These are phyloP conservation scores for Xenopus tropicalis DNA, from an alignment of 2,113 vertebrate genomes.

Conservation along the genomic window DNA sequence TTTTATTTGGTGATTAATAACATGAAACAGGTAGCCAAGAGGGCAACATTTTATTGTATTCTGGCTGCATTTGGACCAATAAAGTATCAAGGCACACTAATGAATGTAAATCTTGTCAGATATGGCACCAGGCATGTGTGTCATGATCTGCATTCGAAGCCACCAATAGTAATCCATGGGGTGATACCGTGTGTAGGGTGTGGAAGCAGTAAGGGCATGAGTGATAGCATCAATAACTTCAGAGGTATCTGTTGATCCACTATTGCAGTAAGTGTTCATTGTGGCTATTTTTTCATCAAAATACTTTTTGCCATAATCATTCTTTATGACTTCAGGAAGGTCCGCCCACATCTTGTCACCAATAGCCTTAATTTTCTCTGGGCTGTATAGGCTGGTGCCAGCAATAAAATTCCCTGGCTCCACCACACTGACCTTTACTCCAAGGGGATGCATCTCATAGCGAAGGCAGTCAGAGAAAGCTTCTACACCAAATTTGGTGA, in stretches of 20 bases:
- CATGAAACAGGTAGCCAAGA: too few species aligned
- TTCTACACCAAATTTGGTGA: slow-evolving; percentile 73
- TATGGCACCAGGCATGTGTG: slow-evolving; percentile 67
- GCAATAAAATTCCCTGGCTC: slow-evolving; percentile 75
- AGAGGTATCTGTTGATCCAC: slow-evolving; percentile 60
- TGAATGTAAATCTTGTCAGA: slow-evolving; percentile 68
- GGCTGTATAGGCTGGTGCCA: slow-evolving; percentile 69
- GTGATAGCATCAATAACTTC: slow-evolving; percentile 60
- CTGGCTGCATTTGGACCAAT: too few species aligned
- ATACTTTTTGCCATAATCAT: slow-evolving; percentile 69
- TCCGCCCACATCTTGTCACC: slow-evolving; percentile 70
- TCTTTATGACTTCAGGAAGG: slow-evolving; percentile 64
- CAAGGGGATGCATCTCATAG: slow-evolving; percentile 69
- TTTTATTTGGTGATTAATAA: too few species aligned
- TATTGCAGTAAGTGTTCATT: slow-evolving; percentile 68
- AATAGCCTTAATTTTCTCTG: slow-evolving; percentile 66
- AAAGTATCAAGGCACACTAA: slow-evolving; percentile 37
- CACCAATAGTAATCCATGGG: slow-evolving; percentile 82
- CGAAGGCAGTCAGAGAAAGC: slow-evolving; percentile 75
- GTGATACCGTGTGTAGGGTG: slow-evolving; percentile 71
- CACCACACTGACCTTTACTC: slow-evolving; percentile 71
- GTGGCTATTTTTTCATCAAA: slow-evolving; percentile 67
- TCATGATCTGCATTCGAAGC: slow-evolving; percentile 76
- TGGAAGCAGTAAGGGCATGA: slow-evolving; percentile 60
- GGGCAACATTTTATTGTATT: too few species aligned